phyloP scores from a whole-genome alignment of 1,140 invertebrate species.

The Drosophila nikananu region DNA sequence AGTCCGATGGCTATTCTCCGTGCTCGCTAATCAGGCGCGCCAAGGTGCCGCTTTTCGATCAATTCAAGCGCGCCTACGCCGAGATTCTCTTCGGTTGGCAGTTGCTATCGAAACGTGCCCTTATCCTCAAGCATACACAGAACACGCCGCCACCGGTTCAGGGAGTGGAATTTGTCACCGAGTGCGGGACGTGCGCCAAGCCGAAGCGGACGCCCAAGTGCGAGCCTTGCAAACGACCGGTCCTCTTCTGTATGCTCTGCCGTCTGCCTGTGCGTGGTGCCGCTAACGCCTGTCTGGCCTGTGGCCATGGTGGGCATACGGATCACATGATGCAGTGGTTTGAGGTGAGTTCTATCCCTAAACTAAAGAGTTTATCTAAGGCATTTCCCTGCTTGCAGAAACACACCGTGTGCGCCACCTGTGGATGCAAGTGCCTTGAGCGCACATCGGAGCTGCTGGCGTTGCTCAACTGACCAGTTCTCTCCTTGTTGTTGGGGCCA shows the following conservation, averaged over 20 bases:
- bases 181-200: constrained; percentile 90
- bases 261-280: constrained; percentile 93
- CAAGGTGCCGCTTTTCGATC: constrained; percentile 90
- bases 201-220: constrained; percentile 88
- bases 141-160: constrained; percentile 87
- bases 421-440: constrained; percentile 94
- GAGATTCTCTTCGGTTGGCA: constrained; percentile 94
- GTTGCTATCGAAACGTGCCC: constrained; percentile 92
- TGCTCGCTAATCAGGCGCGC: constrained; percentile 84
- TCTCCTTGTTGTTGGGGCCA: neutral
- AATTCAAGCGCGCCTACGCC: constrained; percentile 94
- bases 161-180: constrained; percentile 91
- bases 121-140: constrained; percentile 92
- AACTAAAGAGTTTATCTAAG: too few species aligned
- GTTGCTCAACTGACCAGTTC: constrained; percentile 58
- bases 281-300: constrained; percentile 92
- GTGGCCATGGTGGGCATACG: constrained; percentile 96
- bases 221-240: constrained; percentile 89
- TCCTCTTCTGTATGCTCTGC: constrained; percentile 93
- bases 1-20: constrained; percentile 56
- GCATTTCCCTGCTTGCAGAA: constrained; percentile 66
- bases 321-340: constrained; percentile 94
- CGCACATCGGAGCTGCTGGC: constrained; percentile 85
- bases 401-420: constrained; percentile 88
- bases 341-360: constrained; percentile 87